Evolutionary conservation across 1,140 invertebrate species (phyloP).

Genomic region (Drosophila tristis): DNA sequence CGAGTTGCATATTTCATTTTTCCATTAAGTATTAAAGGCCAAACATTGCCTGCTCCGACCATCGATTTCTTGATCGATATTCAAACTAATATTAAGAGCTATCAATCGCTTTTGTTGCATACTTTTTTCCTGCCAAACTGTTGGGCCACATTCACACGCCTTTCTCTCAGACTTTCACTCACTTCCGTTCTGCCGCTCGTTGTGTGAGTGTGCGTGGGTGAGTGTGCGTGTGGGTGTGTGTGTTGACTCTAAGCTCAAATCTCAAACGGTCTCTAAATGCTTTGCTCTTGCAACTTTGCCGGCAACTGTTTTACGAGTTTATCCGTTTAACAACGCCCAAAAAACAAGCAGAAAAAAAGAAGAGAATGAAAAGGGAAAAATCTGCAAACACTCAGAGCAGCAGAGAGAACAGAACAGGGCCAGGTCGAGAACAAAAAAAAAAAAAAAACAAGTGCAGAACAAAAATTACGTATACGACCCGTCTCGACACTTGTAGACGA

Average conservation of each 20-base stretch:
- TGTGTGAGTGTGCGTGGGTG: not conserved
- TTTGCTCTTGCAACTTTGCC: slow-evolving; percentile 59
- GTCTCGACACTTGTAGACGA: slow-evolving; percentile 77
- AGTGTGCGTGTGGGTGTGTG: not conserved
- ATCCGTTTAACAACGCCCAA: slow-evolving; percentile 68
- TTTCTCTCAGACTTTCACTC: slow-evolving; percentile 3
- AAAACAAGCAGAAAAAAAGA: slow-evolving; percentile 35
- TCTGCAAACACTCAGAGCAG: slow-evolving; percentile 38
- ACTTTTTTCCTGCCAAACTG: slow-evolving; percentile 42
- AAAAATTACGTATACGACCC: slow-evolving; percentile 77
- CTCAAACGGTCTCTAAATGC: slow-evolving; percentile 59
- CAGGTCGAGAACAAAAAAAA: slow-evolving; percentile 29
- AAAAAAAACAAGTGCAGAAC: slow-evolving; percentile 47
- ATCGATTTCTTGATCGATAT: slow-evolving; percentile 11
- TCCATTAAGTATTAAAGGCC: too few species aligned
- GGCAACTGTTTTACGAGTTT: slow-evolving; percentile 68
- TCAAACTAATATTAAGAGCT: not conserved
- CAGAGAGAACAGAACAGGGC: not conserved
- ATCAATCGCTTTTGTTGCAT: slow-evolving; percentile 52
- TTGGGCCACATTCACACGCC: slow-evolving; percentile 2
- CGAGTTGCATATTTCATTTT: too few species aligned
- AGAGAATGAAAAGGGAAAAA: slow-evolving; percentile 16
- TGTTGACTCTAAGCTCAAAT: slow-evolving; percentile 43
- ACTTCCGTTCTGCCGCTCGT: slow-evolving; percentile 10
- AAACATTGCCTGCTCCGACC: too few species aligned